Evolutionary conservation across 2,797 vertebrate genomes (phyloP).

Genomic region (Clangula hyemalis): DNA sequence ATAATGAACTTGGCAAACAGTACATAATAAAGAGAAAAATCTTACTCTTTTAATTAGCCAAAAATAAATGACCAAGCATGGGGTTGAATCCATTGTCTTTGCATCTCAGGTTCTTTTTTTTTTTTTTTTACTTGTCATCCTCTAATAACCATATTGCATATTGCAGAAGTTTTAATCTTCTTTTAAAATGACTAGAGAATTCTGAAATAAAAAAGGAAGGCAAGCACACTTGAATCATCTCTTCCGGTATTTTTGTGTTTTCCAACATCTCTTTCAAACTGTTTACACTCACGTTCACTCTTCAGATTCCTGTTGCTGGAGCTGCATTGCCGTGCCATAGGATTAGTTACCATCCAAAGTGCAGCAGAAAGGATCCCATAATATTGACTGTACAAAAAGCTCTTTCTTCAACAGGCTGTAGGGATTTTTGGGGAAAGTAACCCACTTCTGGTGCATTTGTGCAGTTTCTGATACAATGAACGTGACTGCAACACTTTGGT

Average conservation of each 20-base stretch:
- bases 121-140: background rate
- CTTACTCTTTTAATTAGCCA: slow-evolving; percentile 78
- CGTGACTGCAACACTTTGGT: background rate
- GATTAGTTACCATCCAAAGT: background rate
- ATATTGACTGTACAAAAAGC: background rate
- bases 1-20: slow-evolving; percentile 77
- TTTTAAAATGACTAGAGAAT: background rate
- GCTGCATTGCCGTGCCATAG: fast-evolving
- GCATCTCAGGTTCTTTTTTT: background rate
- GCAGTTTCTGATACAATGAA: background rate
- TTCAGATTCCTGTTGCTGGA: background rate
- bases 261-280: background rate
- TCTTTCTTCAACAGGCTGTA: background rate
- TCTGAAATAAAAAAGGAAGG: background rate
- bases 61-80: slow-evolving; percentile 71
- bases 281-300: background rate
- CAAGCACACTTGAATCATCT: background rate
- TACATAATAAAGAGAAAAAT: slow-evolving; percentile 78
- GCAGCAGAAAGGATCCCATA: background rate
- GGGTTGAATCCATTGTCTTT: slow-evolving; percentile 21
- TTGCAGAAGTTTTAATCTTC: background rate
- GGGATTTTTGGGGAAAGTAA: background rate
- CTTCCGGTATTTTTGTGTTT: background rate
- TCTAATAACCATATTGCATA: background rate
- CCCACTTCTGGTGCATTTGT: background rate